Evolutionary conservation across 2,888 invertebrate species (phyloP), one percentile per base, ranked within the genome.

Genomic region (Aquatica leii): DNA sequence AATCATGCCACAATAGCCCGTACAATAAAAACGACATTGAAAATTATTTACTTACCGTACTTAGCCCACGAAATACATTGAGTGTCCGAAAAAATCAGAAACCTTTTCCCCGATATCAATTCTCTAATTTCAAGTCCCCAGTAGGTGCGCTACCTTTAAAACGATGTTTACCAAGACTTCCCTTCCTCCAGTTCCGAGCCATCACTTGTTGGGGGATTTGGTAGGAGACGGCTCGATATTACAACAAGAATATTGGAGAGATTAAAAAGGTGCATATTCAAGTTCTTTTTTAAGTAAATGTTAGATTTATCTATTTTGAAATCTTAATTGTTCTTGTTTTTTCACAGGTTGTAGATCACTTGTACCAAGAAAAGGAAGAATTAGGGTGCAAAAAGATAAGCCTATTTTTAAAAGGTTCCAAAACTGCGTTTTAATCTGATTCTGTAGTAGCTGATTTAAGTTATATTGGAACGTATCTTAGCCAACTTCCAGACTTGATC

Each of bases 71-170:
- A 17, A 12, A 48, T 48, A 17, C 18, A 48, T 48, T 17, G 12
- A 4, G 48, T 48, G 48, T 2, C 48, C 14, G 20, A 48, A 48
- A 17, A 48, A 18, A 48, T 48, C 15, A 48, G 18, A 15, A 48
- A 48, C 15, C 31, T 48, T 48, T 48, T 48, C 17, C 48, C 48
- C 48, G 2, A 48, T 48, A 17, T 48, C 5, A 48, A 48, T 48
- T 12, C 20, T 48, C 48, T 48, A 48, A 48, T 48, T 48, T 48
- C 48, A 48, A 48, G 48, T 17, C 48, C 5, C 12, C 48, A 48
- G 48, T 48, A 48, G 48, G 48, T 48, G 48, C 48, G 48, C 48
- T 48, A n/a, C 48, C 48, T 48, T 48, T 48, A 48, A 48, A 48
- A 48, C 3, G n/a, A 5, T 48, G 20, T 15, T 15, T 17, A 12